Percentiles rank a stretch among this genome's conserved stretches.
Evolutionary conservation across 2,797 vertebrate genomes (phyloP).

Genomic region (Gorsachius magnificus): DNA sequence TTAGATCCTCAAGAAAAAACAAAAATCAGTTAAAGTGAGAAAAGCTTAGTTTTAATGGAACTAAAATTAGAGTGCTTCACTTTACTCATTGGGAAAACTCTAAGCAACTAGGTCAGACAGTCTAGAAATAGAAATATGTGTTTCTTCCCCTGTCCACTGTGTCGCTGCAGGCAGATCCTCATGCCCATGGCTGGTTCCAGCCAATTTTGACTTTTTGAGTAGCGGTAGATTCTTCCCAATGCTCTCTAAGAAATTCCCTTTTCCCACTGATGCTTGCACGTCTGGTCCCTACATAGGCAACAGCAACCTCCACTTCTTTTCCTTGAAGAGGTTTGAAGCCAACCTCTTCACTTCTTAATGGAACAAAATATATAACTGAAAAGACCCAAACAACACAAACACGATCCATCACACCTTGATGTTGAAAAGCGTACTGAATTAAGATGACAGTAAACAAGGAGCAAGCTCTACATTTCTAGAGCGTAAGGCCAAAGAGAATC

Average conservation of each 20-base stretch:
- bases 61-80: not conserved
- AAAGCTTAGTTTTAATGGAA: not conserved
- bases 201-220: not conserved
- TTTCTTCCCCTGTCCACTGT: not conserved
- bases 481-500: not conserved
- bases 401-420: not conserved
- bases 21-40: not conserved
- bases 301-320: not conserved
- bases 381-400: not conserved
- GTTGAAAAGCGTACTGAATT: not conserved
- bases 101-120: not conserved
- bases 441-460: not conserved
- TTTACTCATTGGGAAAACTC: not conserved
- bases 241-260: not conserved
- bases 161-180: not conserved
- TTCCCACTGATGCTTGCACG: fast-evolving
- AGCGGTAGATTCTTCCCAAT: not conserved
- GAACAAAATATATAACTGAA: not conserved
- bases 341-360: not conserved
- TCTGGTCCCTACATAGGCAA: not conserved
- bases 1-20: not conserved
- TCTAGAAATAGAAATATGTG: not conserved
- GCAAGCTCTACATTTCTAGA: not conserved
- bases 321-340: not conserved
- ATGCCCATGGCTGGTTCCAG: not conserved